A percentile compares a stretch with the other conserved stretches of the same genome.
Evolutionary conservation across 2,888 invertebrate genomes (phyloP).

Genomic region (Perizoma affinitatum): DNA sequence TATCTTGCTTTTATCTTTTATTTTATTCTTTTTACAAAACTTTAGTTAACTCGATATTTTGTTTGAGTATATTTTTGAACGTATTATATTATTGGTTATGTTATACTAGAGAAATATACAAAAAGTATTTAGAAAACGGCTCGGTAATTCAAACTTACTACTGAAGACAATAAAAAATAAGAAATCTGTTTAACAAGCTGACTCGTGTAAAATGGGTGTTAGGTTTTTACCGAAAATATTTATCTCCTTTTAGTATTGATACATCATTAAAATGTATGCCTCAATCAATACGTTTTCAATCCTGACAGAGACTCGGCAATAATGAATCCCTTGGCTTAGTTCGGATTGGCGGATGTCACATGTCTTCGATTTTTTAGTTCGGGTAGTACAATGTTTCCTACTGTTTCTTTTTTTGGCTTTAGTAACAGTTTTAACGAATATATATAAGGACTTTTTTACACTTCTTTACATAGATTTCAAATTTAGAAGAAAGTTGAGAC

Average conservation of each 20-base stretch:
- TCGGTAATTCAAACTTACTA: too few species aligned
- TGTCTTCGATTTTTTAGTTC: constrained; percentile 24
- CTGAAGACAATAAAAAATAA: too few species aligned
- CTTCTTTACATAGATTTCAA: too few species aligned
- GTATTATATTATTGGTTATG: too few species aligned
- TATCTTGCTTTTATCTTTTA: too few species aligned
- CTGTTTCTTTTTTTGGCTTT: not conserved
- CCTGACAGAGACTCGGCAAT: constrained; percentile 17
- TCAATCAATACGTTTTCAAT: constrained; percentile 24
- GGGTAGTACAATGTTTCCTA: not conserved
- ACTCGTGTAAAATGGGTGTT: not conserved
- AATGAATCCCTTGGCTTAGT: constrained; percentile 24
- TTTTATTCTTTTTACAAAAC: too few species aligned
- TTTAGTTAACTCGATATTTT: too few species aligned
- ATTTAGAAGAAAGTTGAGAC: too few species aligned
- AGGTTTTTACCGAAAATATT: not conserved
- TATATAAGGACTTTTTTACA: too few species aligned
- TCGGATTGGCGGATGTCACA: constrained; percentile 24
- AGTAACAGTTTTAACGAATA: not conserved
- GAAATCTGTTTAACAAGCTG: not conserved
- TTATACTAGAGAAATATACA: too few species aligned
- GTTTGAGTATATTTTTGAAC: too few species aligned
- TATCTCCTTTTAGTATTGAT: constrained; percentile 10
- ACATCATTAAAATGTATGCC: constrained; percentile 28
- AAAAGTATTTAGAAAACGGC: too few species aligned